phyloP scores from a whole-genome alignment of 2,113 vertebrate species.

The Mesitornis unicolor region DNA sequence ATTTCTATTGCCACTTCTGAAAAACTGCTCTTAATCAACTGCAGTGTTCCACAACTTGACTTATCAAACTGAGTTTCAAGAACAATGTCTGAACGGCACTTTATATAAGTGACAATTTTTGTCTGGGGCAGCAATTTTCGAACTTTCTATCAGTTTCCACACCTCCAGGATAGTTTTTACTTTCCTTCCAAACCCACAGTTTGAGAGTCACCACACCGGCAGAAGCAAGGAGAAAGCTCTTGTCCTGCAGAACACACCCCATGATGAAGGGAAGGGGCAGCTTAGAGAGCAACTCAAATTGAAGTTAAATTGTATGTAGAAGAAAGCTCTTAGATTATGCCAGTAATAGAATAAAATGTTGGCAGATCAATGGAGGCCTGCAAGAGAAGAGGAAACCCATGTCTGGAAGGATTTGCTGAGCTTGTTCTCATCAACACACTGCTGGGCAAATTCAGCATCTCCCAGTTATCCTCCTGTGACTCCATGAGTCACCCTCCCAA shows the following conservation, averaged over 20 bases:
- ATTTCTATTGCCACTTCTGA: neutral
- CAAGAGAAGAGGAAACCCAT: neutral
- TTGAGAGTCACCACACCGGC: neutral
- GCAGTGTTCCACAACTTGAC: neutral
- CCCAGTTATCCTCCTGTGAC: neutral
- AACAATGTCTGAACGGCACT: neutral
- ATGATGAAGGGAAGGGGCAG: neutral
- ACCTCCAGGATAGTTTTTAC: neutral
- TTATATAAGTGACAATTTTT: neutral
- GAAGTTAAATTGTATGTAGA: neutral
- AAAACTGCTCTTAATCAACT: neutral
- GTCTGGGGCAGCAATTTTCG: neutral
- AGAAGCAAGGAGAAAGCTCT: neutral
- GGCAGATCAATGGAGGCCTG: neutral
- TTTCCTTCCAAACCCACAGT: neutral
- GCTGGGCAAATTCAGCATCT: neutral
- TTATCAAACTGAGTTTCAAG: neutral
- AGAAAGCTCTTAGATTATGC: neutral
- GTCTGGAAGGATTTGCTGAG: neutral
- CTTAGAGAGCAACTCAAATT: neutral
- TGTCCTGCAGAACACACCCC: neutral
- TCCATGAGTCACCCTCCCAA: neutral
- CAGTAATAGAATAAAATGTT: neutral
- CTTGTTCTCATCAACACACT: neutral
- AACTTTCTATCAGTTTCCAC: neutral